phyloP scores from a whole-genome alignment of 2,113 vertebrate genomes.

The Salvelinus alpinus region DNA sequence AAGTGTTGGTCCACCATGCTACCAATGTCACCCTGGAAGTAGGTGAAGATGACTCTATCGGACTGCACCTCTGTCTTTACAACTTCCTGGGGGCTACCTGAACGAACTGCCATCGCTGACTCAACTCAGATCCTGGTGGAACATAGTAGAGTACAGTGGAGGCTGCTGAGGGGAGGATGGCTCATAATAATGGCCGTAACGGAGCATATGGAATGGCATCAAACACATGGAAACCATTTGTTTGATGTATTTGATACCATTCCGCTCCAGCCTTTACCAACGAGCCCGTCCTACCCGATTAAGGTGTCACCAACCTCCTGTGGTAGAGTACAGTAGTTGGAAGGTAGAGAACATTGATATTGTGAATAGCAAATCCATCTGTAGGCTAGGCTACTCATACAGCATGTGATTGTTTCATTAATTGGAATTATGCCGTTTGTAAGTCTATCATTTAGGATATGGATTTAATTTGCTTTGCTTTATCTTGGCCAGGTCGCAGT shows the following conservation, averaged over 20 bases:
- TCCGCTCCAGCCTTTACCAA: not conserved
- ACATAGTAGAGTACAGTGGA: not conserved
- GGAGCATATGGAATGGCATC: too few relatives aligned
- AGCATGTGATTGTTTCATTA: too few relatives aligned
- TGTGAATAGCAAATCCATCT: too few relatives aligned
- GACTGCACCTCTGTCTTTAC: slow-evolving; percentile 73
- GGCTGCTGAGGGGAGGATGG: not conserved
- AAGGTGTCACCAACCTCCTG: not conserved
- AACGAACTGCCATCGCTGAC: slow-evolving; percentile 59
- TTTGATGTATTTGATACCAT: too few relatives aligned
- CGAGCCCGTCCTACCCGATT: too few relatives aligned
- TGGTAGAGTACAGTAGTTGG: not conserved
- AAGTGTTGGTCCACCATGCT: slow-evolving; percentile 92
- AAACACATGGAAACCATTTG: too few relatives aligned
- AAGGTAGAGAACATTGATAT: not conserved
- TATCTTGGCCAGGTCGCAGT: too few relatives aligned
- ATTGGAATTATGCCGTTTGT: too few relatives aligned
- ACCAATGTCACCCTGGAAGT: slow-evolving; percentile 91
- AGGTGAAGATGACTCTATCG: slow-evolving; percentile 83
- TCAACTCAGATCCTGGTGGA: slow-evolving; percentile 39
- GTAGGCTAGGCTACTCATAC: too few relatives aligned
- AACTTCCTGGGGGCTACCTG: slow-evolving; percentile 45
- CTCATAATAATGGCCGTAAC: too few relatives aligned
- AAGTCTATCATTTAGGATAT: too few relatives aligned
- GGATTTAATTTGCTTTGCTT: too few relatives aligned